Conservation (phyloP, 2,113 vertebrate genomes). For the Stictonetta naevosa region DNA sequence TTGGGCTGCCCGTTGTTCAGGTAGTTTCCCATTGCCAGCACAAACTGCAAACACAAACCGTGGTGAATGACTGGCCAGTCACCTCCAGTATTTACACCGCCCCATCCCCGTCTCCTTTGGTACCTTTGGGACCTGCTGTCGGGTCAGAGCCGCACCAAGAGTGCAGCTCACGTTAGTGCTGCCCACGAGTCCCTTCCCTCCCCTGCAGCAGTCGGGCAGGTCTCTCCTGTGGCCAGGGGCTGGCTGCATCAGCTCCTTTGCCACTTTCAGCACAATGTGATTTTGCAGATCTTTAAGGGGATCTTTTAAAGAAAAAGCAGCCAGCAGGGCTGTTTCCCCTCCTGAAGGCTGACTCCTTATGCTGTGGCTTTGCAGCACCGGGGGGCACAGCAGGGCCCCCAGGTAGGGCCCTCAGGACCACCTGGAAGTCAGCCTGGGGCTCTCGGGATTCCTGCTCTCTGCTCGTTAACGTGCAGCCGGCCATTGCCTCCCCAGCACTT, state of each 20-base stretch:
- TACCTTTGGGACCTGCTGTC: no score
- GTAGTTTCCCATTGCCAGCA: conserved; percentile 99
- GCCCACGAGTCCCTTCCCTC: background rate
- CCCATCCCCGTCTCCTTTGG: background rate
- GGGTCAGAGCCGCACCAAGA: background rate
- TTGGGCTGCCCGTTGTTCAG: conserved; percentile 96
- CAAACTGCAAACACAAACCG: conserved; percentile 83
- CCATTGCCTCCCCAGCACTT: background rate
- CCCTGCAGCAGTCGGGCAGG: background rate
- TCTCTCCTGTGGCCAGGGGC: background rate
- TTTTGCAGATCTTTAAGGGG: background rate
- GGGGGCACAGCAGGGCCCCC: background rate
- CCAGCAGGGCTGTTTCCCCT: background rate
- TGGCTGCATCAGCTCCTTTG: background rate
- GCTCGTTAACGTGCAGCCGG: background rate
- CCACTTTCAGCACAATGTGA: background rate
- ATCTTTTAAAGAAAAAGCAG: background rate
- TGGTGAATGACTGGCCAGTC: background rate
- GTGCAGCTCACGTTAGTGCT: background rate
- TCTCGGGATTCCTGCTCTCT: background rate
- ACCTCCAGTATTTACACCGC: accelerated
- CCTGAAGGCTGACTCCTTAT: background rate
- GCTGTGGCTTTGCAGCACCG: background rate
- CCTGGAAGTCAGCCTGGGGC: background rate
- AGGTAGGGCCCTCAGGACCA: background rate